Base-by-base conservation (phyloP, 1,140 invertebrate genomes). In the Atta texana region DNA sequence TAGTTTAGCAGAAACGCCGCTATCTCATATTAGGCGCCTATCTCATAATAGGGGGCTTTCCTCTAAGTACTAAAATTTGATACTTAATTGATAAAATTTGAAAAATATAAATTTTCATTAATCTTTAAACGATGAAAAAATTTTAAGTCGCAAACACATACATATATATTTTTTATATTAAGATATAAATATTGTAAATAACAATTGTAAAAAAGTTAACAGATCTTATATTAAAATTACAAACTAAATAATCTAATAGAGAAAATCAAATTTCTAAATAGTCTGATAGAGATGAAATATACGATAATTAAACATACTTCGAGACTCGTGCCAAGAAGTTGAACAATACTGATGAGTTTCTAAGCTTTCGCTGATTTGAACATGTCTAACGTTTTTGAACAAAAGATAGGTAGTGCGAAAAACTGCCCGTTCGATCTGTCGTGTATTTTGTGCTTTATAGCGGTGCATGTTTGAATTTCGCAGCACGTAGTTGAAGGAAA, bases 401-500 rank as follows among this genome's bases (percentile, higher is more conserved):
- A 55, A 57, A 24, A 68, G 18, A 18, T 49, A 21, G 75, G 16
- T 64, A 34, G 10, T 14, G 71, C n/a, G 66, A 78, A 78, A 87
- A 69, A 87, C 51, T 6, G 39, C 53, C 31, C 2, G 16, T 28
- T 34, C 76, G 61, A 44, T 64, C 24, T 18, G 76, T 66, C 69
- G 80, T 57, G 69, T 75, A 74, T 74, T 84, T 84, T 75, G 68
- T 59, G 21, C 69, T 75, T 84, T 18, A 44, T 44, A 24, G 24
- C 34, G 16, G n/a, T 24, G 49, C 34, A 24, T 51, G 69, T 66
- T 92, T 86, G 77, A 57, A 44, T 92, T 93, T 91, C 92, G 59
- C 51, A 16, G 72, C 93, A 93, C 92, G 93, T 93, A 93, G 76
- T 53, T 69, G 49, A 69, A 76, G 88, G 69, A 88, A 93, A 93